Evolutionary conservation across 2,888 invertebrate genomes (phyloP), one percentile per base, ranked within the genome.

Genomic region (Aproaerema taeniolella): DNA sequence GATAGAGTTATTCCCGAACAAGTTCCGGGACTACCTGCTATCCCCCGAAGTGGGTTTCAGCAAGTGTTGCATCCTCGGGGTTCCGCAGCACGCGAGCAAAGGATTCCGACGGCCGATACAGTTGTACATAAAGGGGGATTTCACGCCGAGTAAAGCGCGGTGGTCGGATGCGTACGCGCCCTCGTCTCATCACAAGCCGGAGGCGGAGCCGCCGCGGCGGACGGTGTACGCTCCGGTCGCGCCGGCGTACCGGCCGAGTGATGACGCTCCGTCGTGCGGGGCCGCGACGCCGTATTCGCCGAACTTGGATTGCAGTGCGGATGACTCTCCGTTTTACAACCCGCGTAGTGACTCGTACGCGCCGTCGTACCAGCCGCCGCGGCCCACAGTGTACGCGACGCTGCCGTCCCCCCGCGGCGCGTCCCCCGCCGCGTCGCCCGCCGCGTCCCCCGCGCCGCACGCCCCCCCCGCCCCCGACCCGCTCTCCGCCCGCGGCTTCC

Each of bases 1-100:
- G 38, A 96, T 98, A 52, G 92, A 95, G 67, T 90, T 99, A 65
- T 93, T 92, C 56, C 99, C 99, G 5, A 93, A 96, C 56, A 93
- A 95, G 65, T 99, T 99, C 74, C 93, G 95, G 36, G 95, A 97
- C 63, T 99, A 94, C 78, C 89, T 99, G 25, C 88, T 98, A 2
- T 94, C 94, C 13, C 89, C 93, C 0, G 96, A 96, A 66, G 95
- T 98, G 31, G 98, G 98, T 2, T 98, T 98, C 81, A 92, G 92
- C 62, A 95, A 95, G 66, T 95, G 95, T 66, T 95, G 95, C 65
- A 92, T 94, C 1, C 82, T 98, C 30, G 95, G 94, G 16, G 92
- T 91, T 1, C 93, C 95, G 2, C 89, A 91, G 58, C 95, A 97
- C 72, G 91, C 92, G 44, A 92, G 94, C 50, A 95, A 95, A 83